phyloP scores from a whole-genome alignment of 2,113 vertebrate species.

The Xyrauchen texanus region DNA sequence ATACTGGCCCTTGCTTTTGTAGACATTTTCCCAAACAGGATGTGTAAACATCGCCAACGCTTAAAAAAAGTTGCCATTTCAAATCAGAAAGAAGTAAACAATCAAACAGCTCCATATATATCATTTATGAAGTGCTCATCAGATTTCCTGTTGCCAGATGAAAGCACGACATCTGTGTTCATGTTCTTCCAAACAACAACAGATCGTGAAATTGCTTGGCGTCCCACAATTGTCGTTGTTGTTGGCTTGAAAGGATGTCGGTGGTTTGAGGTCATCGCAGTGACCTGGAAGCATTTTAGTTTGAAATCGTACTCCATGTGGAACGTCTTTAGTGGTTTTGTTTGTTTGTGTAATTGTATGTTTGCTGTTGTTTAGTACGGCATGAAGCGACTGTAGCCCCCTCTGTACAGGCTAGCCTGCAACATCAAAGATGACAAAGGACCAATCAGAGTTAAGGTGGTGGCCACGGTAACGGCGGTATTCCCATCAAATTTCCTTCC shows the following conservation, averaged over 20 bases:
- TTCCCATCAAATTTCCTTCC: background rate
- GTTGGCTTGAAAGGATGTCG: conserved; percentile 51
- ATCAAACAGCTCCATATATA: background rate
- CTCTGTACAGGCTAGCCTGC: conserved; percentile 93
- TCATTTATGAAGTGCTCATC: conserved; percentile 9
- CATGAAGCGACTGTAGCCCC: conserved; percentile 89
- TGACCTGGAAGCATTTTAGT: conserved; percentile 69
- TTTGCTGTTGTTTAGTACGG: conserved; percentile 58
- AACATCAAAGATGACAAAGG: conserved; percentile 88
- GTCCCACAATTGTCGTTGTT: background rate
- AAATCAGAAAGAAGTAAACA: background rate
- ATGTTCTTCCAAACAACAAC: conserved; percentile 1
- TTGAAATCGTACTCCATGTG: conserved; percentile 65
- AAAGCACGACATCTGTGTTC: background rate
- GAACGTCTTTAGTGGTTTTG: conserved; percentile 57
- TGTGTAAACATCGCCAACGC: background rate
- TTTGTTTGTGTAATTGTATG: conserved; percentile 58
- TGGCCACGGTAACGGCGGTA: conserved; percentile 31
- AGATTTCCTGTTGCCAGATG: background rate
- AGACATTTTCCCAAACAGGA: background rate
- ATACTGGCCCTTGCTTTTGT: no score
- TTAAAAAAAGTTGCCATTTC: background rate
- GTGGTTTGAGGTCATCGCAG: conserved; percentile 56
- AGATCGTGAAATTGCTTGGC: background rate
- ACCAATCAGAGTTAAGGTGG: conserved; percentile 81